A percentile compares a stretch with the other conserved stretches of the same genome.
Conservation (phyloP, 35 echinoderm and acorn worm species). For the Lytechinus variegatus region DNA sequence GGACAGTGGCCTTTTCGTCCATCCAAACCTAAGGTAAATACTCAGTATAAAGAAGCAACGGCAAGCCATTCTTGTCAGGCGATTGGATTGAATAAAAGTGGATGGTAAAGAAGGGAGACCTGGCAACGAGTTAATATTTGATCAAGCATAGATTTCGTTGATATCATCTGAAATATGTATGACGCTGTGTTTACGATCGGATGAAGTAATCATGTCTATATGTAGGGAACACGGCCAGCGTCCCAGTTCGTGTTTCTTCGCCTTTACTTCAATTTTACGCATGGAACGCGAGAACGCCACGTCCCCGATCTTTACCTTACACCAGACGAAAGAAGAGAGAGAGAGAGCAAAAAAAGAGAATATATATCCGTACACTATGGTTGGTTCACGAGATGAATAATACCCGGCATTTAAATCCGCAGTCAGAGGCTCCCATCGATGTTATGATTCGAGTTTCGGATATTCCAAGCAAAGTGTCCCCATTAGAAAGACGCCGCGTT, state of each 20-base stretch:
- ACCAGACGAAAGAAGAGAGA: no score
- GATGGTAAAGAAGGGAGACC: background rate
- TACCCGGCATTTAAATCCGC: background rate
- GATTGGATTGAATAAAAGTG: background rate
- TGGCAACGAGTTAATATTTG: background rate
- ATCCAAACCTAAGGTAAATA: background rate
- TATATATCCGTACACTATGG: no score
- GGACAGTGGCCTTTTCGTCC: no score
- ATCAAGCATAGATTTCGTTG: background rate
- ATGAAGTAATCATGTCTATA: background rate
- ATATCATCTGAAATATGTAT: background rate
- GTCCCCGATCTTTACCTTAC: background rate
- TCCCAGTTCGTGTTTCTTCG: background rate
- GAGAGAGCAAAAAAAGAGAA: no score
- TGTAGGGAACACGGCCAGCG: background rate
- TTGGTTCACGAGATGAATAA: no score
- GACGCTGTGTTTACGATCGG: background rate
- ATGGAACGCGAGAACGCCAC: background rate
- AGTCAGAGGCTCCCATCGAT: background rate
- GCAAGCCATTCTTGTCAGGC: background rate
- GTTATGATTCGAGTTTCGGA: background rate
- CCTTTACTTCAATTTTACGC: background rate
- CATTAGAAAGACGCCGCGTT: constrained; percentile 8
- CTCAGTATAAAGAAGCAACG: background rate
- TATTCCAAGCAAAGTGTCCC: background rate